phyloP scores from a whole-genome alignment of 2,113 vertebrate species.

The Hymenochirus boettgeri region DNA sequence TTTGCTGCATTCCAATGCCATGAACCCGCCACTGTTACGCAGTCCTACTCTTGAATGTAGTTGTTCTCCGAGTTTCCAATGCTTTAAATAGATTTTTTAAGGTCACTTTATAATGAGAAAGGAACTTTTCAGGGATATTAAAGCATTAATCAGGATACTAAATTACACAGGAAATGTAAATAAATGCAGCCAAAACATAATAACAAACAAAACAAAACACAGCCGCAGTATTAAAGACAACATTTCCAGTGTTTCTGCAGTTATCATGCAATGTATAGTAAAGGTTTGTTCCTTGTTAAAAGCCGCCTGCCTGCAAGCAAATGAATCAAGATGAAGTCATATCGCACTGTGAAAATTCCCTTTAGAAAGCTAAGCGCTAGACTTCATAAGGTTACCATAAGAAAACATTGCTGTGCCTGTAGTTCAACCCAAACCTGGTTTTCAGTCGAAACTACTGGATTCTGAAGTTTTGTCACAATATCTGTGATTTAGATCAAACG shows the following conservation, averaged over 20 bases:
- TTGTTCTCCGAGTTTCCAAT: constrained; percentile 6
- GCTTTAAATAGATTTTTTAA: constrained; percentile 15
- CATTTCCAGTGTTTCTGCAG: background rate
- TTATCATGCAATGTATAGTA: constrained; percentile 6
- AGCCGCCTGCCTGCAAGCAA: background rate
- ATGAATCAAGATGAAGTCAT: background rate
- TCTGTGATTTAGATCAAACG: too few relatives aligned
- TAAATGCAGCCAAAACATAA: background rate
- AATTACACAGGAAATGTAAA: background rate
- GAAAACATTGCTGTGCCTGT: constrained; percentile 18
- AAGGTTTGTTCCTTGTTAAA: constrained; percentile 19
- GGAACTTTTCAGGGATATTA: background rate
- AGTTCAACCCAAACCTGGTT: too few relatives aligned
- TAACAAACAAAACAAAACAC: background rate
- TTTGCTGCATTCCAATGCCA: constrained; percentile 27
- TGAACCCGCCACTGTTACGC: constrained; percentile 12
- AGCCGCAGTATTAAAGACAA: constrained; percentile 9
- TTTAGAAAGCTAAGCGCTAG: constrained; percentile 4
- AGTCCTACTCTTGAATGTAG: constrained; percentile 8
- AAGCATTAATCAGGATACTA: background rate
- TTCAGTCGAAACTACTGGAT: too few relatives aligned
- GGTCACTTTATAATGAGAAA: constrained; percentile 21
- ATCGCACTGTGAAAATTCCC: constrained; percentile 20
- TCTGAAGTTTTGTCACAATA: too few relatives aligned
- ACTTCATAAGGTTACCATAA: constrained; percentile 10